Evolutionary conservation across 2,113 vertebrate genomes (phyloP).

Genomic region (Cottus gobio): DNA sequence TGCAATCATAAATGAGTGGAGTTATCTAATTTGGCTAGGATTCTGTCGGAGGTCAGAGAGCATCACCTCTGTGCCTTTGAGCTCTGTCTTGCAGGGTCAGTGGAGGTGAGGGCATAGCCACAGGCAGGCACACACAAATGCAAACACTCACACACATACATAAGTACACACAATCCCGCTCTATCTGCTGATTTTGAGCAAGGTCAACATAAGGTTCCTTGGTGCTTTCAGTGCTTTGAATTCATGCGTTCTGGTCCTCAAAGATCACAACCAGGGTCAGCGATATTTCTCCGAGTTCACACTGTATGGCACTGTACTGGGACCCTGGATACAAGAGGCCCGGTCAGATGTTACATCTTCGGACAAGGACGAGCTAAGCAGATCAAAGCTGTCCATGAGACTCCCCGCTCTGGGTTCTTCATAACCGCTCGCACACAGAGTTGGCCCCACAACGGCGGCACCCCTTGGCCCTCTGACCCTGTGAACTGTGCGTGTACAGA

Average conservation of each 20-base stretch:
- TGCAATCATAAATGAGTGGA: conserved; percentile 65
- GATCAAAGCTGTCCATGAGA: conserved; percentile 64
- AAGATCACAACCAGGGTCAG: conserved; percentile 47
- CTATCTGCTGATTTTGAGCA: conserved; percentile 48
- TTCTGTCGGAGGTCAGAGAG: conserved; percentile 63
- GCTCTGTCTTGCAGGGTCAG: conserved; percentile 63
- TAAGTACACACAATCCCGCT: conserved; percentile 20
- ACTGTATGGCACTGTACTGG: conserved; percentile 39
- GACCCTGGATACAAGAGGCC: background rate
- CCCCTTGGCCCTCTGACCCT: conserved; percentile 71
- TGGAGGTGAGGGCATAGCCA: conserved; percentile 70
- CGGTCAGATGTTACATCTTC: conserved; percentile 33
- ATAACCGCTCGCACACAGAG: conserved; percentile 43
- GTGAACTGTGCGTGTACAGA: conserved; percentile 81
- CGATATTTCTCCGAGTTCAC: conserved; percentile 41
- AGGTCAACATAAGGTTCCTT: conserved; percentile 50
- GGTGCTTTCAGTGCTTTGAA: conserved; percentile 37
- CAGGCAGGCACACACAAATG: conserved; percentile 56
- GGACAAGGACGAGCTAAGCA: conserved; percentile 35
- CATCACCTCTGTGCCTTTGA: conserved; percentile 68
- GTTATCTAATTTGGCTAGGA: conserved; percentile 73
- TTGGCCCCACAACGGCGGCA: background rate
- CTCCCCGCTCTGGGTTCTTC: conserved; percentile 34
- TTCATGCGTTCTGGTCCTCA: conserved; percentile 23
- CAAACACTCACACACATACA: conserved; percentile 52